Conservation (phyloP, 2,113 vertebrate genomes). For the pig (Sus scrofa) region T2T-Sscrofa CM000812.6:16642001-16642500, state of each 20-base stretch:
- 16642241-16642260: too few species aligned
- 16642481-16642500: conserved; percentile 27
- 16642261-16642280: too few species aligned
- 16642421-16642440: not conserved
- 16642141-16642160: too few species aligned
- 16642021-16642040: not conserved
- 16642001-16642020: conserved; percentile 38
- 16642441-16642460: conserved; percentile 38
- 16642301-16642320: not conserved
- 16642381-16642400: conserved; percentile 26
- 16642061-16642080: conserved; percentile 29
- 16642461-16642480: not conserved
- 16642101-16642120: too few species aligned
- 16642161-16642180: too few species aligned
- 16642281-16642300: too few species aligned
- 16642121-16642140: too few species aligned
- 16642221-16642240: too few species aligned
- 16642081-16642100: conserved; percentile 11
- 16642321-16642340: conserved; percentile 43
- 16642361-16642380: not conserved
- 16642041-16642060: not conserved
- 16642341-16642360: not conserved
- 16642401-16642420: not conserved
- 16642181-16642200: too few species aligned
- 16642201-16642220: too few species aligned